Conservation (phyloP, 2,113 vertebrate genomes). For the Spea multiplicata region DNA sequence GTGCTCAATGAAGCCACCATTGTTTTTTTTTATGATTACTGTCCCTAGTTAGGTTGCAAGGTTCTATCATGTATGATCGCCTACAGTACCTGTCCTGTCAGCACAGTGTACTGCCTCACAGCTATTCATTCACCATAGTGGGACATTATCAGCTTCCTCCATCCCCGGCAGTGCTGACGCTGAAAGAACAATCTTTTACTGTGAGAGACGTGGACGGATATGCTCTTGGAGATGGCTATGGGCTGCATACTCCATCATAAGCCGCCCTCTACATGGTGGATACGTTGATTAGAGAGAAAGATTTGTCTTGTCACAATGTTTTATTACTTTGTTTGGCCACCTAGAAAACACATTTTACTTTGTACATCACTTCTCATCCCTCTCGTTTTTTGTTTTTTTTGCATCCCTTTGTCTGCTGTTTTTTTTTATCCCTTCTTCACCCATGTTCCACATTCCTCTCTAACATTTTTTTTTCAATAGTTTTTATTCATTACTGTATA, state of each 20-base stretch:
- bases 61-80: neutral
- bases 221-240: constrained; percentile 48
- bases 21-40: too few relatives aligned
- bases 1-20: too few relatives aligned
- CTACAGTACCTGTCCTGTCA: constrained; percentile 25
- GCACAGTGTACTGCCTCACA: constrained; percentile 37
- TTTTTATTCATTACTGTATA: neutral
- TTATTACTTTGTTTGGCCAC: constrained; percentile 48
- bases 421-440: neutral
- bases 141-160: constrained; percentile 53
- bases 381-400: neutral
- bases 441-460: neutral
- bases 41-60: too few relatives aligned
- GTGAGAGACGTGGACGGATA: constrained; percentile 49
- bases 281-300: constrained; percentile 60
- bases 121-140: constrained; percentile 59
- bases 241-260: constrained; percentile 60
- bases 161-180: constrained; percentile 58
- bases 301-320: constrained; percentile 55
- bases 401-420: too few relatives aligned
- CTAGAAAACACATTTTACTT: constrained; percentile 36
- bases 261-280: constrained; percentile 58
- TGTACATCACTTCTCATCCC: neutral
- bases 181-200: constrained; percentile 57
- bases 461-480: neutral